phyloP scores from a whole-genome alignment of 2,888 invertebrate genomes.

The Amphipyra tragopoginis region DNA sequence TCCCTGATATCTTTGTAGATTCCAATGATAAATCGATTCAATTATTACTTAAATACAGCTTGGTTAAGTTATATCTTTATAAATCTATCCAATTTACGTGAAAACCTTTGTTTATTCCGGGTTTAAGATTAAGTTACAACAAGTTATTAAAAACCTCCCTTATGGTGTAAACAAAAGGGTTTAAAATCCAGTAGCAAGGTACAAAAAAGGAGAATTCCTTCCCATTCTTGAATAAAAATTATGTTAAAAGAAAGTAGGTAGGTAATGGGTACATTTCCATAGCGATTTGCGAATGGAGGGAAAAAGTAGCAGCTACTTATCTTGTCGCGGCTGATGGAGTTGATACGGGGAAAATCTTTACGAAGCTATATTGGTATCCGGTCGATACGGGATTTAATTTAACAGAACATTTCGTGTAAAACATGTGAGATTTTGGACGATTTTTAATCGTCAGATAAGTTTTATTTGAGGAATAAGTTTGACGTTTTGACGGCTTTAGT shows the following conservation, averaged over 20 bases:
- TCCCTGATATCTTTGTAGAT: conserved; percentile 29
- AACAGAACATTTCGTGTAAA: too few relatives aligned
- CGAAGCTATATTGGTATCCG: conserved; percentile 2
- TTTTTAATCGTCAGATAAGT: too few relatives aligned
- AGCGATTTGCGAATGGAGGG: conserved; percentile 37
- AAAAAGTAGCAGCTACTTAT: conserved; percentile 47
- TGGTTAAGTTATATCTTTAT: conserved; percentile 58
- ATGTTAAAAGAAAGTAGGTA: conserved; percentile 28
- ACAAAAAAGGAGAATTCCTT: conserved; percentile 8
- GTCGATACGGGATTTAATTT: not conserved
- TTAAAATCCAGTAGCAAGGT: conserved; percentile 16
- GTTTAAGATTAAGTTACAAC: conserved; percentile 18
- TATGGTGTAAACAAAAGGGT: not conserved
- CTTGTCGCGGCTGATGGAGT: conserved; percentile 43
- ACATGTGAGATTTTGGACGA: too few relatives aligned
- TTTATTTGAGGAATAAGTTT: too few relatives aligned
- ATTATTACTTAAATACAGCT: conserved; percentile 61
- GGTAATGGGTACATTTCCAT: conserved; percentile 44
- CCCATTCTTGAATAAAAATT: conserved; percentile 41
- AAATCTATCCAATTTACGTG: conserved; percentile 60
- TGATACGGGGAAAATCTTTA: conserved; percentile 32
- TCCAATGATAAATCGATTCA: conserved; percentile 58
- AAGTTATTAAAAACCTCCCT: conserved; percentile 8
- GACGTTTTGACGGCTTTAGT: too few relatives aligned
- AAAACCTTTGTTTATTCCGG: conserved; percentile 43